phyloP scores from a whole-genome alignment of 2,113 vertebrate species.

The Poicephalus meyeri region DNA sequence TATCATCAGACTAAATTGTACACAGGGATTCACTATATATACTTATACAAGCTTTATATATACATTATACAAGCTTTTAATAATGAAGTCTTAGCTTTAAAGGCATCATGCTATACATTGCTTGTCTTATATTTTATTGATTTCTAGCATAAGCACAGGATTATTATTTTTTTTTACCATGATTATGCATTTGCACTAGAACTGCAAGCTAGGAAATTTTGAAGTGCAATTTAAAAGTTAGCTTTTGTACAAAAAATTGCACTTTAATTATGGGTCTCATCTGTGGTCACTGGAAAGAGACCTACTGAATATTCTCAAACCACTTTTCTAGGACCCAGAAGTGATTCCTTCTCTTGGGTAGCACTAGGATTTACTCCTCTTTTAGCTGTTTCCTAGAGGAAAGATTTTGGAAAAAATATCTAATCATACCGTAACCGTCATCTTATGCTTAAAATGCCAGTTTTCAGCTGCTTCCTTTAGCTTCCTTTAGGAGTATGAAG shows the following conservation, averaged over 20 bases:
- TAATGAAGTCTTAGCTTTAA: not conserved
- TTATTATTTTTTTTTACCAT: not conserved
- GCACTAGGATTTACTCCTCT: not conserved
- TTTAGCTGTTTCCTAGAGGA: not conserved
- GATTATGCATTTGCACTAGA: not conserved
- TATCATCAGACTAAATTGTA: not conserved
- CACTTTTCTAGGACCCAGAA: not conserved
- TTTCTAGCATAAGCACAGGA: not conserved
- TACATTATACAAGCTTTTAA: not conserved
- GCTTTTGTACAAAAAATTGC: not conserved
- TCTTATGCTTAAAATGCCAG: not conserved
- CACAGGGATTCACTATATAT: not conserved
- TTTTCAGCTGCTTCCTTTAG: not conserved
- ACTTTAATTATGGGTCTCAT: not conserved
- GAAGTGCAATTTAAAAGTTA: not conserved
- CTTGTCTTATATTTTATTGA: not conserved
- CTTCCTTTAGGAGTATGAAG: not conserved
- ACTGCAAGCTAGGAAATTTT: not conserved
- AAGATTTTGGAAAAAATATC: slow-evolving; percentile 2
- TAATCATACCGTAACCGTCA: not conserved
- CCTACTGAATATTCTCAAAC: not conserved
- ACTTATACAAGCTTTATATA: not conserved
- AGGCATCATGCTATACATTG: not conserved
- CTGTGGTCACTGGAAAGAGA: not conserved
- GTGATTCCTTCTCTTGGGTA: not conserved